Evolutionary conservation across 2,888 invertebrate genomes (phyloP).

Genomic region (Pollenia labialis): DNA sequence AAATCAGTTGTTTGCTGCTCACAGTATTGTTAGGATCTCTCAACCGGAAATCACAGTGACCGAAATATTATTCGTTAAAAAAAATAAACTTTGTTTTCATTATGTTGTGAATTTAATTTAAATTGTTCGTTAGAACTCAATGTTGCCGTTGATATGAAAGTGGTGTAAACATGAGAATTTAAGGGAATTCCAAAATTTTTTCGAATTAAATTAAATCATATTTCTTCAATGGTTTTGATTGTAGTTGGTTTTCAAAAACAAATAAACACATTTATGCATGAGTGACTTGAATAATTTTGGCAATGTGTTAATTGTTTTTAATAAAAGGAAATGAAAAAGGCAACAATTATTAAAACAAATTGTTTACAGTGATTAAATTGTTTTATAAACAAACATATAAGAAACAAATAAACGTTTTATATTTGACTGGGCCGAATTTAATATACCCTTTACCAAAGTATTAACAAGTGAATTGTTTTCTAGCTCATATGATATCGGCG

Average conservation of each 20-base stretch:
- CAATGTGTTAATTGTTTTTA: slow-evolving; percentile 28
- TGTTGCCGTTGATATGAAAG: not conserved
- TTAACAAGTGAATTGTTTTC: no score
- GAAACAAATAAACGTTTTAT: not conserved
- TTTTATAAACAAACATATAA: not conserved
- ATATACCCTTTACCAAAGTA: no score
- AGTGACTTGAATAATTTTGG: slow-evolving; percentile 42
- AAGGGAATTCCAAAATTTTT: slow-evolving; percentile 13
- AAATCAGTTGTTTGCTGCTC: slow-evolving; percentile 73
- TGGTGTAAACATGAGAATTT: not conserved
- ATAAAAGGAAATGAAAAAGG: slow-evolving; percentile 34
- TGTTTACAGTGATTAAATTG: slow-evolving; percentile 31
- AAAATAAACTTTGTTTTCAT: slow-evolving; percentile 19
- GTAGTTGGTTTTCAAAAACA: slow-evolving; percentile 39
- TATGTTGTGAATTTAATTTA: slow-evolving; percentile 37
- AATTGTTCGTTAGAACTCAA: slow-evolving; percentile 33
- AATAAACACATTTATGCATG: slow-evolving; percentile 60
- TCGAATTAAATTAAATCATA: slow-evolving; percentile 40
- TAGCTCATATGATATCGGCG: no score
- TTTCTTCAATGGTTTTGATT: slow-evolving; percentile 10
- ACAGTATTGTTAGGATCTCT: slow-evolving; percentile 73
- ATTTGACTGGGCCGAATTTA: no score
- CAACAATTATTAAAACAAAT: slow-evolving; percentile 37
- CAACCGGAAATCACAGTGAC: slow-evolving; percentile 72
- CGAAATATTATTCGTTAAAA: slow-evolving; percentile 47